Percentiles rank a stretch among this genome's conserved stretches.
These are phyloP conservation scores for Heliothis peltigera DNA, from an alignment of 2,888 invertebrate genomes.

Conservation along the genomic window DNA sequence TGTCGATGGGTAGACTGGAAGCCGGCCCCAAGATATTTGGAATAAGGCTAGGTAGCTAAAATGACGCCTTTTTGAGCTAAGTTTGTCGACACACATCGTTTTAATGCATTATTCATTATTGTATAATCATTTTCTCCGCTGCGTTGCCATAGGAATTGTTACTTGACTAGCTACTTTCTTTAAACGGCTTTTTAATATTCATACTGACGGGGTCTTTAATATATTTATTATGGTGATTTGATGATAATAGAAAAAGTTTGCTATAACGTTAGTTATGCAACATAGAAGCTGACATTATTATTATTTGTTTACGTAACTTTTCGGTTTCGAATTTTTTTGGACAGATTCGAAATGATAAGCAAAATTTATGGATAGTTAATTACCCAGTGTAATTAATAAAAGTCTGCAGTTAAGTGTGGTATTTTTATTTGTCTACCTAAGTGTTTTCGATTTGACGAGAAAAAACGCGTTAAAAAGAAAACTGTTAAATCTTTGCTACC, in stretches of 20 bases:
- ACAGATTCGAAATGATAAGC: too few relatives aligned
- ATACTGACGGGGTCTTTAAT: slow-evolving; percentile 27
- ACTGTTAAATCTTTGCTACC: too few relatives aligned
- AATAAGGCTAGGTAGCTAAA: too few relatives aligned
- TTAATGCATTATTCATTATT: slow-evolving; percentile 54
- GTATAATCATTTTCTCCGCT: slow-evolving; percentile 62
- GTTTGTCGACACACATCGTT: slow-evolving; percentile 37
- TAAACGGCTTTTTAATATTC: slow-evolving; percentile 55
- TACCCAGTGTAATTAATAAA: too few relatives aligned
- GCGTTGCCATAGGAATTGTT: slow-evolving; percentile 36
- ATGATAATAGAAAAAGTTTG: slow-evolving; percentile 21
- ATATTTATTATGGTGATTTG: slow-evolving; percentile 22
- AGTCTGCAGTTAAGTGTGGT: too few relatives aligned
- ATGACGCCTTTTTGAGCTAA: slow-evolving; percentile 5
- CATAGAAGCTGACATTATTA: background rate
- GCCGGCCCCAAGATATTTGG: too few relatives aligned
- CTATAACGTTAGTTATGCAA: slow-evolving; percentile 35
- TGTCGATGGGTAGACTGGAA: too few relatives aligned
- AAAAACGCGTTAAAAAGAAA: too few relatives aligned
- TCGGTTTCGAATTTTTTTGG: background rate
- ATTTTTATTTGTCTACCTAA: too few relatives aligned
- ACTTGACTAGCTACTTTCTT: slow-evolving; percentile 48
- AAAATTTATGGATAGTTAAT: too few relatives aligned
- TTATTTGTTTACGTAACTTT: background rate
- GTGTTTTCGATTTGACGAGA: too few relatives aligned